Percentiles rank a stretch among this genome's conserved stretches.
phyloP scores from a whole-genome alignment of 2,888 invertebrate species.

The Danaus chrysippus region DNA sequence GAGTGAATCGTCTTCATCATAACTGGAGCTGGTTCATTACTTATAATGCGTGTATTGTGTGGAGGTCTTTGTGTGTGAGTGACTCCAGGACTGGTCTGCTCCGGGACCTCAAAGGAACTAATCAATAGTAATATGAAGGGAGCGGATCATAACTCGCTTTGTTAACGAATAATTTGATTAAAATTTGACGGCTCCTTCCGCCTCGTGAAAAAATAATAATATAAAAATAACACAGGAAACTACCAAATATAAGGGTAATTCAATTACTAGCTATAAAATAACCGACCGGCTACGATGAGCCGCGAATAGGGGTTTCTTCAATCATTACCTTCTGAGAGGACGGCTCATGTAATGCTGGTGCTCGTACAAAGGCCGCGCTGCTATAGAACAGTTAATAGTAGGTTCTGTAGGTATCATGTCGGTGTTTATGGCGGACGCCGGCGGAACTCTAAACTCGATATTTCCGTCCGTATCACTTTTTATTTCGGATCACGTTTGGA shows the following conservation, averaged over 20 bases:
- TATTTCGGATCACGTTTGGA: constrained; percentile 20
- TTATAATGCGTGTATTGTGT: too few relatives aligned
- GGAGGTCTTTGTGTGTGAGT: too few relatives aligned
- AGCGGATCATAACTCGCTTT: constrained; percentile 59
- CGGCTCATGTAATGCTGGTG: constrained; percentile 36
- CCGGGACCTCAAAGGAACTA: constrained; percentile 1
- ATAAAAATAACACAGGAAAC: constrained; percentile 57
- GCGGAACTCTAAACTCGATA: constrained; percentile 64
- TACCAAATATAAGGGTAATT: constrained; percentile 56
- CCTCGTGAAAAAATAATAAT: constrained; percentile 40
- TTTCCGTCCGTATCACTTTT: constrained; percentile 47
- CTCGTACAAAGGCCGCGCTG: constrained; percentile 40
- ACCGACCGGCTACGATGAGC: constrained; percentile 40
- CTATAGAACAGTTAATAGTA: constrained; percentile 48
- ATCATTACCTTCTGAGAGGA: constrained; percentile 16
- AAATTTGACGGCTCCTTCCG: constrained; percentile 69
- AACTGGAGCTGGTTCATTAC: background rate
- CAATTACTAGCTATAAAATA: constrained; percentile 51
- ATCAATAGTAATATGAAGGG: constrained; percentile 39
- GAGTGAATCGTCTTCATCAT: constrained; percentile 11
- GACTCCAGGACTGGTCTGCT: too few relatives aligned
- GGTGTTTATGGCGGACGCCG: constrained; percentile 55
- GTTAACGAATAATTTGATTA: constrained; percentile 68
- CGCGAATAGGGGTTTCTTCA: constrained; percentile 23
- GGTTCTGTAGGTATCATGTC: constrained; percentile 62